Evolutionary conservation across 2,888 invertebrate genomes (phyloP).

Genomic region (Cybosia mesomella): DNA sequence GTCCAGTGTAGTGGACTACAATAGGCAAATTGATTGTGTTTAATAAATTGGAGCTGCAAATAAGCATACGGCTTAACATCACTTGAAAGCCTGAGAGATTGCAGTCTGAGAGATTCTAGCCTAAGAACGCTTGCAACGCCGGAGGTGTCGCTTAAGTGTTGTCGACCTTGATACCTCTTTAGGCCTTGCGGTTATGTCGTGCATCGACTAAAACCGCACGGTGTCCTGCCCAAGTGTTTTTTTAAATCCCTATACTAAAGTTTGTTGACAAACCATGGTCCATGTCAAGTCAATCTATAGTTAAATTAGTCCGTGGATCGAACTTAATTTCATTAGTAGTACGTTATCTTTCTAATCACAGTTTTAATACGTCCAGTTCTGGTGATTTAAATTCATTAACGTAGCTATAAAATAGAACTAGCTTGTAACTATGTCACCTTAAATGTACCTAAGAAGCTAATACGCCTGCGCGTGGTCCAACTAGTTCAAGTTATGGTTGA

Average conservation of each 20-base stretch:
- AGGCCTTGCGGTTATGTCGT: too few species aligned
- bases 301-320: neutral
- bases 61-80: neutral
- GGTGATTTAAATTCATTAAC: neutral
- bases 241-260: neutral
- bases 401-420: neutral
- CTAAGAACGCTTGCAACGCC: neutral
- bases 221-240: too few species aligned
- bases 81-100: too few species aligned
- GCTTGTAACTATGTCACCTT: neutral
- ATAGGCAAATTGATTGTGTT: neutral
- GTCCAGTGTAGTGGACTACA: neutral
- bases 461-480: neutral
- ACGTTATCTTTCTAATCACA: neutral
- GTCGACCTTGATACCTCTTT: neutral
- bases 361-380: neutral
- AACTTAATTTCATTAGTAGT: neutral
- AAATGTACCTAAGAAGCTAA: neutral
- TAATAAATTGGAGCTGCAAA: neutral
- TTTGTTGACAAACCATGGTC: neutral
- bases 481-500: neutral
- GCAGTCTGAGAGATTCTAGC: neutral
- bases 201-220: too few species aligned
- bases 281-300: neutral
- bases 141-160: neutral